phyloP scores from a whole-genome alignment of 2,113 vertebrate genomes.

The Oophaga pumilio region DNA sequence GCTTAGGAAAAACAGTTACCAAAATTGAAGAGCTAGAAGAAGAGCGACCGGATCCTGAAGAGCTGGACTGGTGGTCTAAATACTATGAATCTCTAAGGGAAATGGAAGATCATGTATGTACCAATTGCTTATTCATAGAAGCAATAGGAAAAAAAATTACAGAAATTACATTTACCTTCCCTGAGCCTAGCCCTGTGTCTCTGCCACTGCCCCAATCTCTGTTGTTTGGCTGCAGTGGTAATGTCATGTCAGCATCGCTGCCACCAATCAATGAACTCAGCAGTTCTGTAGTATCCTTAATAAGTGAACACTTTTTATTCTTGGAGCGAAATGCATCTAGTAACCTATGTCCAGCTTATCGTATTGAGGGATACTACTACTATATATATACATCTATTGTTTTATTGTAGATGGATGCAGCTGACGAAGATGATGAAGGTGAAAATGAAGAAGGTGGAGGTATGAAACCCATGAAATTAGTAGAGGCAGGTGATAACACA shows the following conservation, averaged over 20 bases:
- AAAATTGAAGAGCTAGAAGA: conserved; percentile 79
- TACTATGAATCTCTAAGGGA: conserved; percentile 89
- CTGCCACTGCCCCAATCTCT: background rate
- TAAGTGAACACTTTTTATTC: too few relatives aligned
- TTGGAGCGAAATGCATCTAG: too few relatives aligned
- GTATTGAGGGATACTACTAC: background rate
- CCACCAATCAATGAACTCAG: too few relatives aligned
- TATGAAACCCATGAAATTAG: conserved; percentile 58
- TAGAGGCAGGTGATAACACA: too few relatives aligned
- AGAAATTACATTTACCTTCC: too few relatives aligned
- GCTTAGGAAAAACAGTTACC: conserved; percentile 63
- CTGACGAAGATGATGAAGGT: conserved; percentile 73
- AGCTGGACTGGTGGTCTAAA: conserved; percentile 97
- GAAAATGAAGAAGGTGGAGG: conserved; percentile 76
- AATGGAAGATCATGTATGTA: conserved; percentile 76
- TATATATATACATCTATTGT: background rate
- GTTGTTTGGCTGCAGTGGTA: too few relatives aligned
- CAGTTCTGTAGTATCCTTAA: too few relatives aligned
- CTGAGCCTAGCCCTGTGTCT: background rate
- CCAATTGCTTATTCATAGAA: too few relatives aligned
- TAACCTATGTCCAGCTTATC: too few relatives aligned
- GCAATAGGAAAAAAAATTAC: background rate
- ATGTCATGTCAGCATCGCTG: too few relatives aligned
- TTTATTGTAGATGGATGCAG: conserved; percentile 2
- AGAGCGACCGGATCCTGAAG: conserved; percentile 83